A percentile compares a stretch with the other conserved stretches of the same genome.
Evolutionary conservation across 2,888 invertebrate genomes (phyloP).

Genomic region (Oligia latruncula): DNA sequence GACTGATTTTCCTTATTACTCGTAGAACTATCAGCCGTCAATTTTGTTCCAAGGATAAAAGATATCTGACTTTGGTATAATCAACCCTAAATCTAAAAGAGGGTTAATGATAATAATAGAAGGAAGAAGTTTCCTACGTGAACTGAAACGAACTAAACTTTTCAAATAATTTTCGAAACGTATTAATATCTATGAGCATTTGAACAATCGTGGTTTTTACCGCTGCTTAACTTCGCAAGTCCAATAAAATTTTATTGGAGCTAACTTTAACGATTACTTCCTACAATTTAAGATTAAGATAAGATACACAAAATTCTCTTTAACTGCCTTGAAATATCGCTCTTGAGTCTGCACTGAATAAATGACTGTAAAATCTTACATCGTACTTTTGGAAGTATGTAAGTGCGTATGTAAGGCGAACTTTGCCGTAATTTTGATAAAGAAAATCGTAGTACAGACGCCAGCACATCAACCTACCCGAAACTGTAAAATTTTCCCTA

Average conservation of each 20-base stretch:
- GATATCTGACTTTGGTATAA: not conserved
- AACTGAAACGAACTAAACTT: constrained; percentile 33
- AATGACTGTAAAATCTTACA: constrained; percentile 17
- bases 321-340: constrained; percentile 64
- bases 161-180: constrained; percentile 46
- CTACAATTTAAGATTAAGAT: constrained; percentile 64
- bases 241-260: constrained; percentile 59
- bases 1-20: too few species aligned
- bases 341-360: constrained; percentile 26
- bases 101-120: constrained; percentile 10
- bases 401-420: not conserved
- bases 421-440: not conserved
- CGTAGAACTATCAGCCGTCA: too few species aligned
- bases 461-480: too few species aligned
- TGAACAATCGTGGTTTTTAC: constrained; percentile 60
- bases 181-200: constrained; percentile 55
- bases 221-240: constrained; percentile 54
- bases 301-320: constrained; percentile 65
- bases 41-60: too few species aligned
- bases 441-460: not conserved
- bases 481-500: too few species aligned
- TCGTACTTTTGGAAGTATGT: not conserved
- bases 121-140: constrained; percentile 8
- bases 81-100: not conserved
- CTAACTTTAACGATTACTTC: constrained; percentile 55